phyloP scores from a whole-genome alignment of 2,888 invertebrate genomes.

The Aethes cnicana region DNA sequence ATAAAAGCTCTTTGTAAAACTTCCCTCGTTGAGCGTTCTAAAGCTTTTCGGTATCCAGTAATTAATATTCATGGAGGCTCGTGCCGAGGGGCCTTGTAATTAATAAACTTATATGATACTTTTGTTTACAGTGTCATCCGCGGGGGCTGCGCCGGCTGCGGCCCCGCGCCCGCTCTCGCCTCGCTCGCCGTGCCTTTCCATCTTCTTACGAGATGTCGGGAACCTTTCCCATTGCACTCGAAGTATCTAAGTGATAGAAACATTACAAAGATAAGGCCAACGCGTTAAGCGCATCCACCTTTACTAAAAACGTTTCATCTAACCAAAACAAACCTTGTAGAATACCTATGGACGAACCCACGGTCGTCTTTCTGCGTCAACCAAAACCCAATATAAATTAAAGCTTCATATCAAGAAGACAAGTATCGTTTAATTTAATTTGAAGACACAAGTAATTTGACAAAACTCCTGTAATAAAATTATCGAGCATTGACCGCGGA shows the following conservation, averaged over 20 bases:
- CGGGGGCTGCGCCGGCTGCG: constrained; percentile 44
- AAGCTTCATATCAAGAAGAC: constrained; percentile 64
- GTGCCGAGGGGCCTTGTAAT: constrained; percentile 79
- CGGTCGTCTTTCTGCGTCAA: background rate
- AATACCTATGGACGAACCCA: too few relatives aligned
- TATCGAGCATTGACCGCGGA: constrained; percentile 75
- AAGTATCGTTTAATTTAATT: constrained; percentile 79
- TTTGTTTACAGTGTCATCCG: constrained; percentile 81
- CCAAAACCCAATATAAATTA: constrained; percentile 41
- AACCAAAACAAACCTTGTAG: too few relatives aligned
- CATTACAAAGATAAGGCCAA: too few relatives aligned
- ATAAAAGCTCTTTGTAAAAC: constrained; percentile 82
- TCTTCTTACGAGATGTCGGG: too few relatives aligned
- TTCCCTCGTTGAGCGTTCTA: constrained; percentile 81
- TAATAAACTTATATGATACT: constrained; percentile 83
- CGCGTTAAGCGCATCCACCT: too few relatives aligned
- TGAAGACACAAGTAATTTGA: constrained; percentile 75
- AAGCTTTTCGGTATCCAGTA: constrained; percentile 81
- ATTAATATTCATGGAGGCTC: constrained; percentile 82
- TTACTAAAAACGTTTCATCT: too few relatives aligned
- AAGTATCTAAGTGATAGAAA: too few relatives aligned
- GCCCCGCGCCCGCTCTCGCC: background rate
- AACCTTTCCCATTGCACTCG: too few relatives aligned
- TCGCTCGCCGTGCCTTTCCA: background rate
- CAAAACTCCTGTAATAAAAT: constrained; percentile 81